Percentiles rank a stretch among this genome's conserved stretches.
These are phyloP conservation scores for Rhinella marina DNA, from an alignment of 2,797 vertebrate species.

Conservation along the genomic window DNA sequence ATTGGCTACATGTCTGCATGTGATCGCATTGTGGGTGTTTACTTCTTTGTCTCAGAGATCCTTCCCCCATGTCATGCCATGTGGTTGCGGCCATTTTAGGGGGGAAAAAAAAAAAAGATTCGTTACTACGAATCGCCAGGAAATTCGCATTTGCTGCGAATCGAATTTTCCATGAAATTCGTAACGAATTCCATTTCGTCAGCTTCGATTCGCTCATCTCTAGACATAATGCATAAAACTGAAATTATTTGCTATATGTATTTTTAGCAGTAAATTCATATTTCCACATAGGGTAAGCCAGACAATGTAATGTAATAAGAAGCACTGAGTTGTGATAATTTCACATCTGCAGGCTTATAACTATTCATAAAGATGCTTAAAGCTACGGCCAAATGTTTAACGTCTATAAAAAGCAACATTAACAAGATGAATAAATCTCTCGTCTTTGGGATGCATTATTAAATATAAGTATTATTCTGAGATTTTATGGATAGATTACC, in stretches of 20 bases:
- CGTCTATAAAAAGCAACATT: slow-evolving; percentile 53
- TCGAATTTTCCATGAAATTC: too few species aligned
- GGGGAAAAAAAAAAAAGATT: too few species aligned
- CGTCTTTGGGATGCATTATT: slow-evolving; percentile 42
- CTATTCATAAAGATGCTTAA: slow-evolving; percentile 36
- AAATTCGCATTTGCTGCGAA: too few species aligned
- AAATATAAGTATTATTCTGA: slow-evolving; percentile 47
- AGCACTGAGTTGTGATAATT: slow-evolving; percentile 50
- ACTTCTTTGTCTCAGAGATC: too few species aligned
- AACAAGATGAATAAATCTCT: slow-evolving; percentile 43
- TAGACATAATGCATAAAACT: not conserved
- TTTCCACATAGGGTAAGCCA: slow-evolving; percentile 31
- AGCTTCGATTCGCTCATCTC: too few species aligned
- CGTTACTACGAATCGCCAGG: too few species aligned
- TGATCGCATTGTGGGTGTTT: too few species aligned
- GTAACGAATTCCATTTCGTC: too few species aligned
- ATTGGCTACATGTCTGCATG: too few species aligned
- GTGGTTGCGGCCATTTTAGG: too few species aligned
- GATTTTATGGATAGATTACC: slow-evolving; percentile 42
- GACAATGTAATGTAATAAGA: slow-evolving; percentile 30
- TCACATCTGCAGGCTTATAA: slow-evolving; percentile 37
- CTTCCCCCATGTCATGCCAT: too few species aligned
- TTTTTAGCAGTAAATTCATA: slow-evolving; percentile 25
- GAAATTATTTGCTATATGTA: not conserved
- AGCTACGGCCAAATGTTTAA: slow-evolving; percentile 54